These are phyloP conservation scores for Standfussiana lucernea DNA, from an alignment of 2,888 invertebrate species.

Conservation along the genomic window DNA sequence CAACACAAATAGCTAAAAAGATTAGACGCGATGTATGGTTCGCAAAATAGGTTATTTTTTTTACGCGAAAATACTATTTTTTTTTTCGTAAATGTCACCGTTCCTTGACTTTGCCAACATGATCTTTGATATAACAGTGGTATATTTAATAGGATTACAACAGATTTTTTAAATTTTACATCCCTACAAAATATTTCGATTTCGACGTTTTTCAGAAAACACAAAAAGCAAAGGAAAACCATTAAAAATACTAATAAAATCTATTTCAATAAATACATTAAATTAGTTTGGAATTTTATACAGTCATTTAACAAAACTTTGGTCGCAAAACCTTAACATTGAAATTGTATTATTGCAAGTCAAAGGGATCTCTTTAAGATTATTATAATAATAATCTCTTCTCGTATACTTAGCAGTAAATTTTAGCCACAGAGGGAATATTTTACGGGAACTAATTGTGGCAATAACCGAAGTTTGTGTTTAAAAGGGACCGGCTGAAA, in stretches of 20 bases:
- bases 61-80: not conserved
- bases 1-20: conserved; percentile 87
- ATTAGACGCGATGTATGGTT: conserved; percentile 81
- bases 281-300: not conserved
- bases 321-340: conserved; percentile 28
- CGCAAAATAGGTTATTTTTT: conserved; percentile 66
- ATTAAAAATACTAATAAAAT: not conserved
- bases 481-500: conserved; percentile 72
- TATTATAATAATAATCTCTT: conserved; percentile 75
- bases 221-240: not conserved
- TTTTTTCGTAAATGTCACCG: too few species aligned
- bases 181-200: not conserved
- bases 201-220: too few species aligned
- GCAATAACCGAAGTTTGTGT: conserved; percentile 83
- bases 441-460: conserved; percentile 84
- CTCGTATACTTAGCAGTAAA: conserved; percentile 63
- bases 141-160: not conserved
- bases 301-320: conserved; percentile 5
- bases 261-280: too few species aligned
- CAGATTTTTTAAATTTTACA: not conserved
- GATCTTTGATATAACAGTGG: not conserved
- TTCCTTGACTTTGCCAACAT: not conserved
- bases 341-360: conserved; percentile 58
- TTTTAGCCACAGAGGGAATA: conserved; percentile 83
- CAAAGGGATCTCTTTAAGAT: conserved; percentile 66